phyloP scores from a whole-genome alignment of 2,797 vertebrate species.

The Sebastes flavidus region DNA sequence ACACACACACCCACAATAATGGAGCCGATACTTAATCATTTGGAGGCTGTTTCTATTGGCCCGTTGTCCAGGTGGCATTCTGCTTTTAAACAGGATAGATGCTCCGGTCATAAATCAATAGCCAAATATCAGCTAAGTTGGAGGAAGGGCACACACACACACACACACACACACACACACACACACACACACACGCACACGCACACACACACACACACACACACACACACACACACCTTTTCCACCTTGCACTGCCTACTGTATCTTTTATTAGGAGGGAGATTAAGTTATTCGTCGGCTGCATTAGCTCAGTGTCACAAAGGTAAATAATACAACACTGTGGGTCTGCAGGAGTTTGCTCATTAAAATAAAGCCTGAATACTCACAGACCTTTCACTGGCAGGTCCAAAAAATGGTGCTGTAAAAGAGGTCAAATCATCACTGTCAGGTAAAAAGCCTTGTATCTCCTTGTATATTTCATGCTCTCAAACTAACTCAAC shows the following conservation, averaged over 20 bases:
- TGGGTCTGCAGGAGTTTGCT: not conserved
- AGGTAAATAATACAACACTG: not conserved
- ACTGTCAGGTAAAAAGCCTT: not conserved
- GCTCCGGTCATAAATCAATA: constrained; percentile 14
- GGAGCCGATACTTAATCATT: not conserved
- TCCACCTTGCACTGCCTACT: not conserved
- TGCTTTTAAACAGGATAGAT: constrained; percentile 29
- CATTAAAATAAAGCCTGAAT: not conserved
- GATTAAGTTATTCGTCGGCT: not conserved
- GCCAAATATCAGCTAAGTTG: constrained; percentile 10
- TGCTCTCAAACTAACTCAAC: not conserved
- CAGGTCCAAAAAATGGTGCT: not conserved
- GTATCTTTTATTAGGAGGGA: not conserved
- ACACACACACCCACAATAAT: not conserved
- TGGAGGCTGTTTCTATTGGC: constrained; percentile 11
- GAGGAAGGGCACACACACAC: not conserved
- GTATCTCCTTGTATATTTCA: not conserved
- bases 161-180: not conserved
- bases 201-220: not conserved
- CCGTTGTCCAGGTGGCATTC: not conserved
- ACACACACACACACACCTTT: not conserved
- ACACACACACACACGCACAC: not conserved
- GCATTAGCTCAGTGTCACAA: not conserved
- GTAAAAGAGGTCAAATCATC: not conserved
- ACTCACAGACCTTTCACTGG: not conserved